Conservation (phyloP, 2,113 vertebrate genomes). For the Oxygymnocypris stewartii region DNA sequence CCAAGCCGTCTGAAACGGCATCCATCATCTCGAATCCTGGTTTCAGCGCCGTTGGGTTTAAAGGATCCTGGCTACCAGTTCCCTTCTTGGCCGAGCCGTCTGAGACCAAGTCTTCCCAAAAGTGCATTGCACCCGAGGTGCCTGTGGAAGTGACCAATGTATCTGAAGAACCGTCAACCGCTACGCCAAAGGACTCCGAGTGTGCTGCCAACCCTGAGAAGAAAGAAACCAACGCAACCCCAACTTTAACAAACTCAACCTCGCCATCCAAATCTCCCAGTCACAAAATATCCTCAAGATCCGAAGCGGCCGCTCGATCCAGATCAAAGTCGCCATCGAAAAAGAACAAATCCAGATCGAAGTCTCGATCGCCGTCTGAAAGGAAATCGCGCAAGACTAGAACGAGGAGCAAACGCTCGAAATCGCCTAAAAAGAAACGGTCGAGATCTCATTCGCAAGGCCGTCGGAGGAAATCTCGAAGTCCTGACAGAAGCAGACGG, state of each 20-base stretch:
- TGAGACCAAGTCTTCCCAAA: constrained; percentile 25
- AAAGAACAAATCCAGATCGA: constrained; percentile 61
- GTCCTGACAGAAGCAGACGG: constrained; percentile 50
- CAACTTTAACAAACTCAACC: not conserved
- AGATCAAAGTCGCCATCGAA: constrained; percentile 60
- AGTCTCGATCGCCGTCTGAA: constrained; percentile 52
- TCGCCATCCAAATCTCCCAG: constrained; percentile 9
- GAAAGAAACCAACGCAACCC: not conserved
- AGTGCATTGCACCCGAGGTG: constrained; percentile 46
- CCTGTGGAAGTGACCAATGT: constrained; percentile 35
- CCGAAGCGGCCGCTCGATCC: constrained; percentile 14
- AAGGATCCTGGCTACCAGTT: constrained; percentile 60
- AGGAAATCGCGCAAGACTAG: constrained; percentile 58
- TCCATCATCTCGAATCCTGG: not conserved
- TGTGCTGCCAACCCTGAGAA: constrained; percentile 7
- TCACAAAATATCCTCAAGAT: not conserved
- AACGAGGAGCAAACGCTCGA: not conserved
- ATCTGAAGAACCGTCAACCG: not conserved
- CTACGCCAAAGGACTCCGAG: not conserved
- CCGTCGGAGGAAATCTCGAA: constrained; percentile 53
- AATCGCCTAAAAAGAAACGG: constrained; percentile 56
- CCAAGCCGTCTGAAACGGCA: not conserved
- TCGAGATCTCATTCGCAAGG: constrained; percentile 60
- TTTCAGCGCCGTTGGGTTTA: not conserved
- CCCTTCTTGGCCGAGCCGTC: constrained; percentile 49